A percentile compares a stretch with the other conserved stretches of the same genome.
These are phyloP conservation scores for Umimayanthus chanpuru DNA, from an alignment of 92 coral and sea anemone species.

Conservation along the genomic window DNA sequence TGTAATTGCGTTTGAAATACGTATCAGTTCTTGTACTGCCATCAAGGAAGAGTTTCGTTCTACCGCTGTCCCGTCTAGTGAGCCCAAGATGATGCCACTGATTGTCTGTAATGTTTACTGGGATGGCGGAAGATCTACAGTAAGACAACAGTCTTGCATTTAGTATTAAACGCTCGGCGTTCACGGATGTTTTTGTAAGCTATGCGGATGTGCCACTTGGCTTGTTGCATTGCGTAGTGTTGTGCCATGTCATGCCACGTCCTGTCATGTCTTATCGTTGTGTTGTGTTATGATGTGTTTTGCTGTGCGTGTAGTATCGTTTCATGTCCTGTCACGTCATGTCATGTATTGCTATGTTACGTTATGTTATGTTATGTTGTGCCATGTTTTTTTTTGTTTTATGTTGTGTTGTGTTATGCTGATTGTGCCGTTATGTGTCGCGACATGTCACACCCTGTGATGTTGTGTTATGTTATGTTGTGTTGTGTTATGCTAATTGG, in stretches of 20 bases:
- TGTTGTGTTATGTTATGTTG: not conserved
- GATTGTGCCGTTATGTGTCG: not conserved
- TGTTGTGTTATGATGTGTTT: not conserved
- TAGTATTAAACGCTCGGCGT: too few relatives aligned
- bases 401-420: not conserved
- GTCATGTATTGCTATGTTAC: not conserved
- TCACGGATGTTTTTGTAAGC: too few relatives aligned
- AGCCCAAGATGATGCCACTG: conserved; percentile 5
- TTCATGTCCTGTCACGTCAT: too few relatives aligned
- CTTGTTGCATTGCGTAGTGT: not conserved
- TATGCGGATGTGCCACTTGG: too few relatives aligned
- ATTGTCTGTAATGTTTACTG: not conserved
- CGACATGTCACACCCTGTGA: not conserved
- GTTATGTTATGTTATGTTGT: not conserved
- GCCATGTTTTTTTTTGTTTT: too few relatives aligned
- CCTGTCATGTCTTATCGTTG: not conserved
- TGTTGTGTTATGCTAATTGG: not conserved
- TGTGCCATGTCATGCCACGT: not conserved
- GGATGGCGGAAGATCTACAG: not conserved
- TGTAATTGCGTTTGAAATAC: not conserved
- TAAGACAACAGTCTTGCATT: too few relatives aligned
- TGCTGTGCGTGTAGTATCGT: not conserved
- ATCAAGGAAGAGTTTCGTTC: not conserved
- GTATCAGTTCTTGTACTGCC: not conserved
- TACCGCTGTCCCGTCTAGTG: not conserved